Evolutionary conservation across 2,888 invertebrate species (phyloP).

Genomic region (Cyrtodaria siliqua): DNA sequence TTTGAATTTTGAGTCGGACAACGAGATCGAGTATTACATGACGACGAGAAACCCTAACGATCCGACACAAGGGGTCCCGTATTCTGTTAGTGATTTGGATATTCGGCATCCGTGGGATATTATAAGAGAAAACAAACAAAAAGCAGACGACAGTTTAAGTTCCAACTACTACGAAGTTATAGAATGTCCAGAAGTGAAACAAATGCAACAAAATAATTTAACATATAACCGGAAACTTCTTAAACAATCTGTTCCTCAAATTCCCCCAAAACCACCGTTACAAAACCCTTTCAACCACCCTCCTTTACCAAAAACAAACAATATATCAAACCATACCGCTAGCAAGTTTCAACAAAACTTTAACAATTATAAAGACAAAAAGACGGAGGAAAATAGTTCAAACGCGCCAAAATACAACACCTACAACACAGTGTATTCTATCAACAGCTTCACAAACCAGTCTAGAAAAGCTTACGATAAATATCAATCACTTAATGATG

Average conservation of each 20-base stretch:
- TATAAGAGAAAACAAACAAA: conserved; percentile 34
- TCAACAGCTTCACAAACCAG: conserved; percentile 34
- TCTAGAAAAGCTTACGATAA: conserved; percentile 37
- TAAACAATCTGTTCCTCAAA: conserved; percentile 3
- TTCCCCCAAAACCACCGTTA: conserved; percentile 55
- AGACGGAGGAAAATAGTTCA: conserved; percentile 5
- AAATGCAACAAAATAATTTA: not conserved
- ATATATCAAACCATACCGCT: not conserved
- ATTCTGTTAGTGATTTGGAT: conserved; percentile 31
- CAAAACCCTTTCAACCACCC: conserved; percentile 59
- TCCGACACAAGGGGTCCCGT: conserved; percentile 51
- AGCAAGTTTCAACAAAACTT: too few relatives aligned
- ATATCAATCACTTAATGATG: conserved; percentile 31
- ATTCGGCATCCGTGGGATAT: conserved; percentile 35
- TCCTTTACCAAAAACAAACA: conserved; percentile 36
- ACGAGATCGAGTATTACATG: conserved; percentile 58
- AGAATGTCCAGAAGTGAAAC: conserved; percentile 25
- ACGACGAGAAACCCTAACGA: conserved; percentile 18
- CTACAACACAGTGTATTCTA: conserved; percentile 54
- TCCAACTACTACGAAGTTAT: conserved; percentile 61
- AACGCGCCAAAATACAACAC: conserved; percentile 48
- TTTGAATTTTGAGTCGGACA: conserved; percentile 13
- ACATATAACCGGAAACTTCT: not conserved
- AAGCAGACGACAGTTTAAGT: conserved; percentile 42
- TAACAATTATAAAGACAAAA: not conserved